Evolutionary conservation across 2,797 vertebrate species (phyloP).

Genomic region (Sebastes ruberrimus): DNA sequence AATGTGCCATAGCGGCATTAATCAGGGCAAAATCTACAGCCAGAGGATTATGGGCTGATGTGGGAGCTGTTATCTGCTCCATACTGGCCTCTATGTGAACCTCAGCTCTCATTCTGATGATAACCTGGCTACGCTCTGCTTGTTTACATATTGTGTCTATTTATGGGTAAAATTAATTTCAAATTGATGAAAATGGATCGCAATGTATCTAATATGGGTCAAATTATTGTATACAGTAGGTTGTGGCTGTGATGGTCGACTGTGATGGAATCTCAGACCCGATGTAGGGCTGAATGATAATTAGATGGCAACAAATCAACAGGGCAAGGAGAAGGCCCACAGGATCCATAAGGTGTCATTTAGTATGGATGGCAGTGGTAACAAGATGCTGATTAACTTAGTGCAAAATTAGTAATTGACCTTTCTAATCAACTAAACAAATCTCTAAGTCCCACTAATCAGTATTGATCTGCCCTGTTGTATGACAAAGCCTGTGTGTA

Average conservation of each 20-base stretch:
- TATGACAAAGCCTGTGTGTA: slow-evolving; percentile 58
- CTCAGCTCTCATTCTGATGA: not conserved
- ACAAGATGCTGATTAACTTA: slow-evolving; percentile 89
- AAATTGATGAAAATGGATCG: slow-evolving; percentile 5
- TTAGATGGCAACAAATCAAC: slow-evolving; percentile 75
- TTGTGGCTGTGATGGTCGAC: not conserved
- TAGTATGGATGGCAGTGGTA: slow-evolving; percentile 81
- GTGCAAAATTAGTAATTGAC: slow-evolving; percentile 90
- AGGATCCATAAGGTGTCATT: slow-evolving; percentile 83
- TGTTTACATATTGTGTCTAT: not conserved
- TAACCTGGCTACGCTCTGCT: not conserved
- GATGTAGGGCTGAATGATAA: slow-evolving; percentile 62
- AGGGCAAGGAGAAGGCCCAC: slow-evolving; percentile 59
- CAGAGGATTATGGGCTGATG: slow-evolving; percentile 29
- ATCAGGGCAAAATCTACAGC: slow-evolving; percentile 28
- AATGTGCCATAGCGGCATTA: slow-evolving; percentile 24
- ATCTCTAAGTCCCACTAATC: slow-evolving; percentile 86
- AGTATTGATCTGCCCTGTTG: slow-evolving; percentile 82
- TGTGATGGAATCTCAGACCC: slow-evolving; percentile 43
- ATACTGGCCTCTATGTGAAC: not conserved
- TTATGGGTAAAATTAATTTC: not conserved
- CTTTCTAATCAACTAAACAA: slow-evolving; percentile 91
- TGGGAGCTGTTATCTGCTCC: slow-evolving; percentile 3
- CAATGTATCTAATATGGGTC: not conserved
- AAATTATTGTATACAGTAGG: not conserved